Conservation (phyloP, 1,140 invertebrate species). For the Euschistus heros region DNA sequence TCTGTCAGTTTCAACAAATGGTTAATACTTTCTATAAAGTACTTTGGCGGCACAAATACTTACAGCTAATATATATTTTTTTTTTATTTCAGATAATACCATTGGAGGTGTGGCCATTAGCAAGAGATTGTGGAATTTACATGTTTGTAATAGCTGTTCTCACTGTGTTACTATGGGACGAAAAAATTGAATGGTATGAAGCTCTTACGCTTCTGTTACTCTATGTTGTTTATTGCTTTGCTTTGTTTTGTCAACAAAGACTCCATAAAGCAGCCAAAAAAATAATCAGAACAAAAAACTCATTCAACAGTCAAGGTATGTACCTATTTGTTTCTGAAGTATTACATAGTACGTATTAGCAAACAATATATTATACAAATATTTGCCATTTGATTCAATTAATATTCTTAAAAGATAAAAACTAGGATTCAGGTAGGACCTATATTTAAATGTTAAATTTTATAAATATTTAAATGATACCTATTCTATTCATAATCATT, state of each 20-base stretch:
- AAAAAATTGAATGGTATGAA: constrained; percentile 67
- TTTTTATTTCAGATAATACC: constrained; percentile 53
- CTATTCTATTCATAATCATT: too few relatives aligned
- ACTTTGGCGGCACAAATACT: not conserved
- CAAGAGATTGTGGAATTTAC: constrained; percentile 74
- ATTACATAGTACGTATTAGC: too few relatives aligned
- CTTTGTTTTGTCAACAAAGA: constrained; percentile 46
- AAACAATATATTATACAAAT: too few relatives aligned
- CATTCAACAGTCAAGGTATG: constrained; percentile 28
- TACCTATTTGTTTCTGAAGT: not conserved
- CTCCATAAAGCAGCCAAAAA: constrained; percentile 34
- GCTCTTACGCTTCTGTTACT: constrained; percentile 53
- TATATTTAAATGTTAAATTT: too few relatives aligned
- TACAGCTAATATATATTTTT: not conserved
- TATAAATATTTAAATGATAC: too few relatives aligned
- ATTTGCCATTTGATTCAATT: too few relatives aligned
- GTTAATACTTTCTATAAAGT: not conserved
- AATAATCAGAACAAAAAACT: constrained; percentile 28
- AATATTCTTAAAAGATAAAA: too few relatives aligned
- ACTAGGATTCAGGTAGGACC: too few relatives aligned
- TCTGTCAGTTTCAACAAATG: too few relatives aligned
- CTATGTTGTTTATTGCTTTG: constrained; percentile 52
- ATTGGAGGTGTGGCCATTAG: constrained; percentile 72
- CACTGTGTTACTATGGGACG: constrained; percentile 68
- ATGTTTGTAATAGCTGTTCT: constrained; percentile 62